phyloP scores from a whole-genome alignment of 2,888 invertebrate genomes.

The Serrognathus titanus region DNA sequence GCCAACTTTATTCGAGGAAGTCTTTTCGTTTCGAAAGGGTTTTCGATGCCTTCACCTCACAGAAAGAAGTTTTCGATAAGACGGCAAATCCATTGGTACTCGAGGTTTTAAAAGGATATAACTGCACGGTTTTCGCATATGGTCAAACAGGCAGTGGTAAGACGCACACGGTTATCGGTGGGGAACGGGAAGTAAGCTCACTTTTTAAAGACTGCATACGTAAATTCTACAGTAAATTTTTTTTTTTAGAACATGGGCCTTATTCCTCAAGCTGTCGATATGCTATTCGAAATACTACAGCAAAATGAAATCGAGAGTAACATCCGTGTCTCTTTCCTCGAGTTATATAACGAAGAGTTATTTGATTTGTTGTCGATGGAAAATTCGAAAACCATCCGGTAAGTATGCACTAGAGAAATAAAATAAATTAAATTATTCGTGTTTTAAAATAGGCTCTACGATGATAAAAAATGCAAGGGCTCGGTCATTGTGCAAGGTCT shows the following conservation, averaged over 20 bases:
- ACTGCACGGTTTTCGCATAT: slow-evolving; percentile 97
- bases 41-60: slow-evolving; percentile 77
- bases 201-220: background rate
- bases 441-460: slow-evolving; percentile 58
- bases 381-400: slow-evolving; percentile 57
- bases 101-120: slow-evolving; percentile 91
- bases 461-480: slow-evolving; percentile 78
- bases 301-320: slow-evolving; percentile 77
- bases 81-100: slow-evolving; percentile 87
- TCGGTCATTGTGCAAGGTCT: slow-evolving; percentile 88
- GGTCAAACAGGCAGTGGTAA: slow-evolving; percentile 94
- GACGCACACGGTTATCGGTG: slow-evolving; percentile 95
- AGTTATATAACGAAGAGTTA: slow-evolving; percentile 95
- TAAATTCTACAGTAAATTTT: too few species aligned
- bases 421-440: background rate
- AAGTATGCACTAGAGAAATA: background rate
- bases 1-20: slow-evolving; percentile 47
- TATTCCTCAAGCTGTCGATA: too few species aligned
- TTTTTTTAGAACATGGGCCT: too few species aligned
- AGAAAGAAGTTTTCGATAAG: slow-evolving; percentile 83
- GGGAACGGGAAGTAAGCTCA: background rate
- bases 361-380: slow-evolving; percentile 83
- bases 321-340: slow-evolving; percentile 88
- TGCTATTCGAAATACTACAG: slow-evolving; percentile 78
- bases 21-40: slow-evolving; percentile 83